phyloP scores from a whole-genome alignment of 2,113 vertebrate genomes.

The Tragulus kanchil region DNA sequence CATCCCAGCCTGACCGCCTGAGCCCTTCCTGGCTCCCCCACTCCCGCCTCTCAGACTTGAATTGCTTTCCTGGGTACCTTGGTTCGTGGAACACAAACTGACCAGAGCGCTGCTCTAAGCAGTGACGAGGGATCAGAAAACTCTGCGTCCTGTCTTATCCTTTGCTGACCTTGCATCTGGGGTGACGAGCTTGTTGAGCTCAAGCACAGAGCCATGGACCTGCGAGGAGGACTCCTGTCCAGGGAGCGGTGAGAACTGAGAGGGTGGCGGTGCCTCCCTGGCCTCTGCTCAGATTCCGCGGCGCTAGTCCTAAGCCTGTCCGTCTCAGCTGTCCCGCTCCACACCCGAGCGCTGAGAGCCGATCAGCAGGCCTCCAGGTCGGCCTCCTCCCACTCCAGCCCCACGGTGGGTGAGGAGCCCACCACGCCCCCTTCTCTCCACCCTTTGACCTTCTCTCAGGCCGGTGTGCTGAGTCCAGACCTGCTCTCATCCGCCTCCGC shows the following conservation, averaged over 20 bases:
- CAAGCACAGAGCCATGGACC: background rate
- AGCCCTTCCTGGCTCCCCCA: background rate
- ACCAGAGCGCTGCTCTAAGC: background rate
- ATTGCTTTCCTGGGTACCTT: too few species aligned
- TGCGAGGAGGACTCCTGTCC: background rate
- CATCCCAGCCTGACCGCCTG: background rate
- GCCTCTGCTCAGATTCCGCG: background rate
- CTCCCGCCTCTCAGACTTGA: background rate
- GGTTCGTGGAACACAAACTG: background rate
- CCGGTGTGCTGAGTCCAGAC: too few species aligned
- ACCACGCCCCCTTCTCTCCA: background rate
- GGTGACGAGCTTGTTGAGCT: background rate
- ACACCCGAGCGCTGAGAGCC: background rate
- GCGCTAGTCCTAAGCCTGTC: too few species aligned
- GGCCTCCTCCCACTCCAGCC: too few species aligned
- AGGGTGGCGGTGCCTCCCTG: background rate
- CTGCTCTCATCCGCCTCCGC: background rate
- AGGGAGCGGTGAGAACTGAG: background rate
- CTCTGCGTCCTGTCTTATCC: background rate
- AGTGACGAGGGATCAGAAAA: background rate
- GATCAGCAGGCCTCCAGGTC: background rate
- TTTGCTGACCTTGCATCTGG: background rate
- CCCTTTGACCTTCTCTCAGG: background rate
- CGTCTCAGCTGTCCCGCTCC: background rate
- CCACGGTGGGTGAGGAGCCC: too few species aligned